Evolutionary conservation across 2,888 invertebrate genomes (phyloP).

Genomic region (Amblyjoppa fuscipennis): DNA sequence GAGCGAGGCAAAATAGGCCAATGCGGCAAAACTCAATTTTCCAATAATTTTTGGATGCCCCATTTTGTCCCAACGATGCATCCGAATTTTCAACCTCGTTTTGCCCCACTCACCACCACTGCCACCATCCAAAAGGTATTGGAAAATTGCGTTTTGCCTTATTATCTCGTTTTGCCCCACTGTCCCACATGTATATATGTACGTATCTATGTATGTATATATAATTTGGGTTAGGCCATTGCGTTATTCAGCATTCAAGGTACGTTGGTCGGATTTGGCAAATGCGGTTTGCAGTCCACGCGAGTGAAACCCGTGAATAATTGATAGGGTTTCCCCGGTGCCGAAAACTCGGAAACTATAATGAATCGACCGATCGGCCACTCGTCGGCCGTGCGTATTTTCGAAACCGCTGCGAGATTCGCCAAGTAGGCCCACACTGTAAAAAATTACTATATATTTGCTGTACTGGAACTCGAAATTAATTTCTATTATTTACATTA

Average conservation of each 20-base stretch:
- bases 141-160: neutral
- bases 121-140: too few species aligned
- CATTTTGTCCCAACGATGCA: too few species aligned
- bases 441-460: too few species aligned
- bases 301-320: neutral
- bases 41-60: too few species aligned
- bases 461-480: too few species aligned
- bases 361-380: slow-evolving; percentile 27
- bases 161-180: too few species aligned
- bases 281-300: neutral
- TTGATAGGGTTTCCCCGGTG: neutral
- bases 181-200: too few species aligned
- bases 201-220: neutral
- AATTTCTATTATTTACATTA: too few species aligned
- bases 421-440: slow-evolving; percentile 31
- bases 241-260: neutral
- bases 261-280: neutral
- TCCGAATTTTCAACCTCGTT: too few species aligned
- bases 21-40: too few species aligned
- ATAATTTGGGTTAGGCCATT: neutral
- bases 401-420: slow-evolving; percentile 12
- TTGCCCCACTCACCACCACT: too few species aligned
- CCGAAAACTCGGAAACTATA: slow-evolving; percentile 26
- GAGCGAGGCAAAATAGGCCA: too few species aligned
- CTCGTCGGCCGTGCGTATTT: slow-evolving; percentile 9